Evolutionary conservation across 2,113 vertebrate genomes (phyloP).

Genomic region (Paracanthobrama guichenoti): DNA sequence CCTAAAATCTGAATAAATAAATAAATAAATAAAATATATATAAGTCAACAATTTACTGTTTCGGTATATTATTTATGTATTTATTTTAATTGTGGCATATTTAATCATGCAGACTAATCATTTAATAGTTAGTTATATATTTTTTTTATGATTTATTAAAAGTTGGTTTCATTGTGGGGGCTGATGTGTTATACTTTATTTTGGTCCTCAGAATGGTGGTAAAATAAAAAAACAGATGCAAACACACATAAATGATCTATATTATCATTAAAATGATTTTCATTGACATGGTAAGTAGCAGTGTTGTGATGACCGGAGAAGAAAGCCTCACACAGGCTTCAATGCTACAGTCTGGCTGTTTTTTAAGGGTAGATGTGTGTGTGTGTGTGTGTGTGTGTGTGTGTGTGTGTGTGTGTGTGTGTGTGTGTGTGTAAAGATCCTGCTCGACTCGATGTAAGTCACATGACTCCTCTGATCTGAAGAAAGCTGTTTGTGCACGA

Average conservation of each 20-base stretch:
- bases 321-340: background rate
- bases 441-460: background rate
- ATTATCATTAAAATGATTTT: background rate
- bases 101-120: background rate
- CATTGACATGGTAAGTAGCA: too few relatives aligned
- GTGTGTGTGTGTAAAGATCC: background rate
- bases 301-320: too few relatives aligned
- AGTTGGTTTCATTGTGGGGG: background rate
- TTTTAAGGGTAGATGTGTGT: background rate
- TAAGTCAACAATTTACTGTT: too few relatives aligned
- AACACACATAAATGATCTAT: background rate
- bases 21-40: too few relatives aligned
- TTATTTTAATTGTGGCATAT: background rate
- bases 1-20: too few relatives aligned
- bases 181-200: background rate
- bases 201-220: background rate
- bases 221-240: background rate
- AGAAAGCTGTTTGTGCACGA: conserved; percentile 25
- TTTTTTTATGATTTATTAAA: background rate
- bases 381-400: too few relatives aligned
- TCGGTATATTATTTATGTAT: too few relatives aligned
- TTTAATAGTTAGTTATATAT: background rate
- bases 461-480: conserved; percentile 27
- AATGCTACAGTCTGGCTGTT: too few relatives aligned
- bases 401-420: too few relatives aligned